These are phyloP conservation scores for Augiades crinisus DNA, from an alignment of 2,888 invertebrate species.

Conservation along the genomic window DNA sequence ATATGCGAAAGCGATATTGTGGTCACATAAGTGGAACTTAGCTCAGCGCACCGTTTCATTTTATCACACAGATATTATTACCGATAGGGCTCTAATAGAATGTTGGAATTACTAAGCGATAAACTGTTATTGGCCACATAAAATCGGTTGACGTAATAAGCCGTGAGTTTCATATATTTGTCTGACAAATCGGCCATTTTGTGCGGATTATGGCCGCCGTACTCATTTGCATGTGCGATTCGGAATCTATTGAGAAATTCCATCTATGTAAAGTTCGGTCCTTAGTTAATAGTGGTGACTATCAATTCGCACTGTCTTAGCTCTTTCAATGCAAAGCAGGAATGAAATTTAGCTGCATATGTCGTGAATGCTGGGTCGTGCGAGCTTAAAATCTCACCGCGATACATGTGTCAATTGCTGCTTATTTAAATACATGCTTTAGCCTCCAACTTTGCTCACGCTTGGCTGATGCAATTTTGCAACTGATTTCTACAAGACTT, in stretches of 20 bases:
- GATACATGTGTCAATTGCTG: conserved; percentile 17
- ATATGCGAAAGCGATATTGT: conserved; percentile 73
- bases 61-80: conserved; percentile 61
- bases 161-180: conserved; percentile 65
- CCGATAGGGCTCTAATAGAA: conserved; percentile 66
- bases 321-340: conserved; percentile 25
- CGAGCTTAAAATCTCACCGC: conserved; percentile 14
- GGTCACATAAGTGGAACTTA: conserved; percentile 67
- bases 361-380: conserved; percentile 16
- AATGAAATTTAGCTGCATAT: conserved; percentile 23
- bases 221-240: conserved; percentile 57
- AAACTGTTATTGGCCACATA: conserved; percentile 63
- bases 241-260: conserved; percentile 49
- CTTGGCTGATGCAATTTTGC: neutral
- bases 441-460: neutral
- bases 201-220: conserved; percentile 47
- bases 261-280: conserved; percentile 28
- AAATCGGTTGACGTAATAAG: conserved; percentile 68
- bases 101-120: conserved; percentile 60
- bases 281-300: conserved; percentile 9
- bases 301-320: conserved; percentile 19
- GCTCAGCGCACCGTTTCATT: conserved; percentile 60
- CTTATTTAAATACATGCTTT: neutral
- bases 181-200: conserved; percentile 66
- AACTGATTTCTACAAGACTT: too few relatives aligned